Evolutionary conservation across 2,113 vertebrate genomes (phyloP).

Genomic region (Poeciliopsis prolifica): DNA sequence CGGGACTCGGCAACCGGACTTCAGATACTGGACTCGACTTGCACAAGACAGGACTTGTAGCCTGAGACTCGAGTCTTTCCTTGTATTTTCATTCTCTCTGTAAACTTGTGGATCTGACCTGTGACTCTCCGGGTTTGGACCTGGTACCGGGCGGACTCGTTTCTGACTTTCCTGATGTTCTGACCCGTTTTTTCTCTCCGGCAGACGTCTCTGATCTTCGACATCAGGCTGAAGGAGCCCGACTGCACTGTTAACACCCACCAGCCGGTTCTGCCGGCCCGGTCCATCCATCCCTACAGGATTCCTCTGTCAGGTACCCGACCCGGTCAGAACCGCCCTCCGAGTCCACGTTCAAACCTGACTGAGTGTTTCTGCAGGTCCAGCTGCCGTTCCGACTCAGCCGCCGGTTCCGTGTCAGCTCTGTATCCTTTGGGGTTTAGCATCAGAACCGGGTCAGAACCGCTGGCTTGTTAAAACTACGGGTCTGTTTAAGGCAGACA

Average conservation of each 20-base stretch:
- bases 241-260: slow-evolving; percentile 87
- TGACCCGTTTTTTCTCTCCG: neutral
- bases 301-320: slow-evolving; percentile 87
- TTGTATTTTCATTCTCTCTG: too few relatives aligned
- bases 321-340: neutral
- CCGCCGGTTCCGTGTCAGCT: slow-evolving; percentile 91
- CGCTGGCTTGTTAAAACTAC: too few relatives aligned
- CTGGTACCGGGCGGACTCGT: neutral
- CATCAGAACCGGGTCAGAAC: neutral
- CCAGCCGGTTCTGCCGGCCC: slow-evolving; percentile 91
- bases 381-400: slow-evolving; percentile 87
- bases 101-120: too few relatives aligned
- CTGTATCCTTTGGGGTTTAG: slow-evolving; percentile 88
- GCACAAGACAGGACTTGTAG: too few relatives aligned
- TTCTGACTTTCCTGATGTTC: too few relatives aligned
- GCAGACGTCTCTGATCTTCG: slow-evolving; percentile 95
- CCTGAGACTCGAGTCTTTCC: too few relatives aligned
- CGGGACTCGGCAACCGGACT: too few relatives aligned
- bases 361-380: slow-evolving; percentile 75
- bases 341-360: neutral
- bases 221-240: slow-evolving; percentile 90
- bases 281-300: slow-evolving; percentile 93
- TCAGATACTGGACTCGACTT: too few relatives aligned
- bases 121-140: too few relatives aligned
- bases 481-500: too few relatives aligned